These are phyloP conservation scores for Pipistrellus kuhlii DNA, from an alignment of 2,797 vertebrate species.

Conservation along the genomic window DNA sequence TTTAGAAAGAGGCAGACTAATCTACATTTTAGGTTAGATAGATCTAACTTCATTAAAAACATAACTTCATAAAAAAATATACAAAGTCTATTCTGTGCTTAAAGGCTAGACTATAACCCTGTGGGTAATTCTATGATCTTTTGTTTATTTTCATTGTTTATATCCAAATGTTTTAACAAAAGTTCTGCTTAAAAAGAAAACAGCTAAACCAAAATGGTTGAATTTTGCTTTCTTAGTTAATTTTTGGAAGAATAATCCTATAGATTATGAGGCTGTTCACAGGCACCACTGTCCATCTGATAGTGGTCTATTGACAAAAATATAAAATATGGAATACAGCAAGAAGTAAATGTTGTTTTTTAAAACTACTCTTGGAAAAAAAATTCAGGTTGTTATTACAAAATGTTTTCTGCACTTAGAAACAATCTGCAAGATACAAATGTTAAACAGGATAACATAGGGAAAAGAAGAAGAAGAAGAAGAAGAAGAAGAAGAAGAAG, in stretches of 20 bases:
- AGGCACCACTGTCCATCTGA: background rate
- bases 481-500: background rate
- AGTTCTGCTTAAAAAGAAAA: background rate
- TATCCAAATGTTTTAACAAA: background rate
- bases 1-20: conserved; percentile 9
- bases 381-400: background rate
- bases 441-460: background rate
- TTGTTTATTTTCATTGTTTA: conserved; percentile 34
- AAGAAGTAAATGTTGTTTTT: background rate
- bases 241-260: background rate
- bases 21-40: conserved; percentile 28
- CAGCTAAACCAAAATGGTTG: background rate
- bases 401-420: background rate
- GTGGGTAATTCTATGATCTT: background rate
- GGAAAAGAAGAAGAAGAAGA: background rate
- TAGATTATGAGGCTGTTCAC: background rate
- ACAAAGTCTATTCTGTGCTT: background rate
- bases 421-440: background rate
- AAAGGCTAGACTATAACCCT: background rate
- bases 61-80: background rate
- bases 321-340: background rate
- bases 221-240: conserved; percentile 5
- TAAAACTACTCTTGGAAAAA: conserved; percentile 17
- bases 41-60: conserved; percentile 48
- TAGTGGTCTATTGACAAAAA: background rate